Evolutionary conservation across 2,113 vertebrate species (phyloP), one percentile per base, ranked within the genome.

Genomic region (Pterocles gutturalis): DNA sequence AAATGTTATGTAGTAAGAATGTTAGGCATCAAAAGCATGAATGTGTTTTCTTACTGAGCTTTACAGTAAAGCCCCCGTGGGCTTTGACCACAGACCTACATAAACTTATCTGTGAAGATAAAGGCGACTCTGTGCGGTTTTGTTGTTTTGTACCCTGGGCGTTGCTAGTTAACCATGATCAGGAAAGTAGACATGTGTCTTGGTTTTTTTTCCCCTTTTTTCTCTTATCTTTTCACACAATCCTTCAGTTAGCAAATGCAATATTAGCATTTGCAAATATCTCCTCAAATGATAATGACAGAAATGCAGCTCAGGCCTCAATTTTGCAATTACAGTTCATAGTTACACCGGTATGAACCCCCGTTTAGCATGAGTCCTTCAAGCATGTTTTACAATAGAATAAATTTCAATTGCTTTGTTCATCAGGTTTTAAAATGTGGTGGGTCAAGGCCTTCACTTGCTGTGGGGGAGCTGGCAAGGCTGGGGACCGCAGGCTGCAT

Each of bases 71-170:
- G 71, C 25, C 57, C 79, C 71, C 2, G 2, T 90, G 90, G 89
- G 66, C 87, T 97, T 88, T 89, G 96, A 97, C 96, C 93, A 66
- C 91, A 94, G 73, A 83, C 80, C n/a, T 83, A 65, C 0, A 2
- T 93, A 67, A 93, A 93, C 86, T 65, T 96, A 81, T 83, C 43
- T 86, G 26, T 60, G 48, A 45, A 96, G 93, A 89, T 92, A 91
- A 96, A 95, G 91, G 78, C 31, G 8, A 82, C 58, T 86, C 76
- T 49, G 28, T 81, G 70, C 75, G 91, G 80, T 91, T 95, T 92
- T 76, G 26, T 53, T 93, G 54, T 79, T 92, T 94, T 87, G 25
- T 69, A 94, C 25, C 65, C 69, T 82, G 73, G 28, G 36, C 2
- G 0, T 89, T 0, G 0, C 43, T 93, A 8, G 1, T 67, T 94